phyloP scores from a whole-genome alignment of 1,140 invertebrate species.

The Euglossa dilemma region DNA sequence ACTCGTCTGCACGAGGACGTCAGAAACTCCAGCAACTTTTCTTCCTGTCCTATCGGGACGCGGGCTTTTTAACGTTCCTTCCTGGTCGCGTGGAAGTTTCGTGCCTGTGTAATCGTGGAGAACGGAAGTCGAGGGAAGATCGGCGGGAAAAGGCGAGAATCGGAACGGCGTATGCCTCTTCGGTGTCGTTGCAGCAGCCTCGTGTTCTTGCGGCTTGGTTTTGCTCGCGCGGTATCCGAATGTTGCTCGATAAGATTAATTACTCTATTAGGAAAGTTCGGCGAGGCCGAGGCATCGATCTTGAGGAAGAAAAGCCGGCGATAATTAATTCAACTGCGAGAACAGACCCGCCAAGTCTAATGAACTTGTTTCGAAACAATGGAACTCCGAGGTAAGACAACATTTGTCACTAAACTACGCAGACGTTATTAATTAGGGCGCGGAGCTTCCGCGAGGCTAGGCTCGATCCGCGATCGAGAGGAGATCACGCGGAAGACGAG shows the following conservation, averaged over 20 bases:
- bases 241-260: slow-evolving; percentile 16
- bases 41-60: too few species aligned
- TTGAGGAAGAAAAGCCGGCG: not conserved
- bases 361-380: not conserved
- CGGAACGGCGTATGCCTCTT: too few species aligned
- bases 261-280: not conserved
- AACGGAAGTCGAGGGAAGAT: too few species aligned
- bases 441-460: too few species aligned
- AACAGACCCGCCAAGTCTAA: not conserved
- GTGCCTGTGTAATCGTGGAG: too few species aligned
- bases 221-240: not conserved
- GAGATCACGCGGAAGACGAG: not conserved
- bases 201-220: not conserved
- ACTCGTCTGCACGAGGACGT: not conserved
- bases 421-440: not conserved
- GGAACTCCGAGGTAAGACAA: not conserved
- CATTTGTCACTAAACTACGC: not conserved
- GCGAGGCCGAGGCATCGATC: not conserved
- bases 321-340: not conserved
- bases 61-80: not conserved
- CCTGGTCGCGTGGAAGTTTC: too few species aligned
- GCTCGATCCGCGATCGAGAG: not conserved
- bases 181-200: too few species aligned
- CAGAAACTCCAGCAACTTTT: not conserved
- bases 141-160: too few species aligned